Evolutionary conservation across 64 coral and sea anemone genomes (phyloP).

Genomic region (Acropora yongei): DNA sequence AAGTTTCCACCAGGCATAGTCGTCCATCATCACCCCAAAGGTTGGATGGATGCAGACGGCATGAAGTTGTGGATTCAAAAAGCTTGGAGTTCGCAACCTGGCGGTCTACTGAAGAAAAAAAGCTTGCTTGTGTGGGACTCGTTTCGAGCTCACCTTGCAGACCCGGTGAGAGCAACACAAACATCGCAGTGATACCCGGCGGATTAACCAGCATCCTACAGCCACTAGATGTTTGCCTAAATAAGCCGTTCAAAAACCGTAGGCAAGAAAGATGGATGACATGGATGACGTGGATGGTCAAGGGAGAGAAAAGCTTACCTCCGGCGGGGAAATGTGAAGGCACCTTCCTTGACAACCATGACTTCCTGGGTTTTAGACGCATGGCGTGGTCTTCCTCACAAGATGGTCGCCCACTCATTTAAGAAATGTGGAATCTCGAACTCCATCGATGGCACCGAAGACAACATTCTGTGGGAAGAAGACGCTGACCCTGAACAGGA

Average conservation of each 20-base stretch:
- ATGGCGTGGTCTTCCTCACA: constrained; percentile 6
- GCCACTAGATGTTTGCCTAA: background rate
- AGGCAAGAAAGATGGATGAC: background rate
- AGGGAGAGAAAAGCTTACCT: constrained; percentile 15
- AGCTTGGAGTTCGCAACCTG: constrained; percentile 37
- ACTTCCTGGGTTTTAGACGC: constrained; percentile 27
- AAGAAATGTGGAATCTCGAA: no score
- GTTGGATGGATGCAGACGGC: constrained; percentile 61
- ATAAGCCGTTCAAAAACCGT: constrained; percentile 21
- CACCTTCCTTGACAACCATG: constrained; percentile 33
- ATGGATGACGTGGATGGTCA: constrained; percentile 36
- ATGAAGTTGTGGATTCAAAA: constrained; percentile 35
- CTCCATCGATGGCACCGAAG: no score
- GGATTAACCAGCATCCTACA: constrained; percentile 1
- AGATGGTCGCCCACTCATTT: background rate
- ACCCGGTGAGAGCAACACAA: background rate
- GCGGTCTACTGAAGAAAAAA: constrained; percentile 17
- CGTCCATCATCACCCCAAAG: constrained; percentile 42
- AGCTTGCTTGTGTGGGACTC: constrained; percentile 60
- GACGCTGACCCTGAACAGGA: no score
- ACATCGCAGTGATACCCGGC: no score
- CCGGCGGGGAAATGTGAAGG: background rate
- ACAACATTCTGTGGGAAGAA: no score
- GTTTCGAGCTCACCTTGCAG: constrained; percentile 24
- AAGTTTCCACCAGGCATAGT: background rate